These are phyloP conservation scores for Eubucco bourcierii DNA, from an alignment of 2,113 vertebrate genomes.

Conservation along the genomic window DNA sequence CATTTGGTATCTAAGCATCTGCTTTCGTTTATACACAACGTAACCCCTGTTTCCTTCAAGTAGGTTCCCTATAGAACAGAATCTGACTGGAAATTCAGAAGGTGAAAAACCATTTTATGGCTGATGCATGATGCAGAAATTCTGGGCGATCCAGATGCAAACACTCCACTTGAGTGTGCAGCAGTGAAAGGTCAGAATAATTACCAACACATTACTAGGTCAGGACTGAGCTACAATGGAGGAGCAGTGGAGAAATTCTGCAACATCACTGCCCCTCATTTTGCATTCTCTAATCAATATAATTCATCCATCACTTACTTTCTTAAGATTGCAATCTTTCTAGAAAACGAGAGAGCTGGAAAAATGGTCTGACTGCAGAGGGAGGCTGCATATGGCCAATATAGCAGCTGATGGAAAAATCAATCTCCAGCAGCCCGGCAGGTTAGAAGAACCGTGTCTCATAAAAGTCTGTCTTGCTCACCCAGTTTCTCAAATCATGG, in stretches of 20 bases:
- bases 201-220: neutral
- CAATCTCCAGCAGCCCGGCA: neutral
- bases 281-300: constrained; percentile 30
- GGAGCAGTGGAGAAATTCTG: neutral
- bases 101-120: neutral
- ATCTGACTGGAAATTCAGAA: neutral
- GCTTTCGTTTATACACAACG: neutral
- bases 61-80: neutral
- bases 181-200: neutral
- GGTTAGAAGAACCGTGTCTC: constrained; percentile 41
- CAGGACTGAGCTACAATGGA: neutral
- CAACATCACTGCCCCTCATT: constrained; percentile 2
- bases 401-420: constrained; percentile 22
- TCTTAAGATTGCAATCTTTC: constrained; percentile 45
- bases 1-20: neutral
- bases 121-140: neutral
- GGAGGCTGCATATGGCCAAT: constrained; percentile 26
- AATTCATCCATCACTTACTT: constrained; percentile 59
- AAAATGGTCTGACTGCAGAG: constrained; percentile 9
- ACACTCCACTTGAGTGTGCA: neutral
- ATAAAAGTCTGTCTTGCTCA: constrained; percentile 33
- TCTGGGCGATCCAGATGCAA: neutral
- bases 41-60: neutral
- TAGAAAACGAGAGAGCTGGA: neutral
- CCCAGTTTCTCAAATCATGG: constrained; percentile 10